Evolutionary conservation across 37 sponge, comb jelly and placozoan genomes (phyloP).

Genomic region (Bolinopsis microptera): DNA sequence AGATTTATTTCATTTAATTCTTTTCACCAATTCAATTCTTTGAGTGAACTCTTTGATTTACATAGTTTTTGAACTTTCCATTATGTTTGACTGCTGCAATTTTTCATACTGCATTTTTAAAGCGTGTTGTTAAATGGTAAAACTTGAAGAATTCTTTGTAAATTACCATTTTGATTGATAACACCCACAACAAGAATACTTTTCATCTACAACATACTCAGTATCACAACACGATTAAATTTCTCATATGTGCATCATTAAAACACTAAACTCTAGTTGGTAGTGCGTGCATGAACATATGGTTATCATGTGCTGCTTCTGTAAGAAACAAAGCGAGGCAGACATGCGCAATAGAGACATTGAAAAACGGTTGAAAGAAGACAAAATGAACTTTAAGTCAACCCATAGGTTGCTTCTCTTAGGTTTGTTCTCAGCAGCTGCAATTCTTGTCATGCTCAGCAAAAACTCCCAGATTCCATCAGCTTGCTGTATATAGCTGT

Average conservation of each 20-base stretch:
- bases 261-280: not conserved
- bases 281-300: not conserved
- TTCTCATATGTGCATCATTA: not conserved
- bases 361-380: slow-evolving; percentile 20
- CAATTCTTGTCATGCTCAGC: not conserved
- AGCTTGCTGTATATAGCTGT: not conserved
- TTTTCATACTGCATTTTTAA: too few relatives aligned
- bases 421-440: slow-evolving; percentile 45
- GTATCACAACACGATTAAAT: too few relatives aligned
- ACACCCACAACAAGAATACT: too few relatives aligned
- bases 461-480: not conserved
- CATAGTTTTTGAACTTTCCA: too few relatives aligned
- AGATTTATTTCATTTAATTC: too few relatives aligned
- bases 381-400: slow-evolving; percentile 57
- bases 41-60: too few relatives aligned
- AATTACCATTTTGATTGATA: too few relatives aligned
- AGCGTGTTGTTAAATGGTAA: too few relatives aligned
- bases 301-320: not conserved
- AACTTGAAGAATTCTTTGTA: too few relatives aligned
- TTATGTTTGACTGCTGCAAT: too few relatives aligned
- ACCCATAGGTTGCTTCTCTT: slow-evolving; percentile 46
- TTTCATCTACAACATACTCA: too few relatives aligned
- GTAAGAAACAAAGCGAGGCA: slow-evolving; percentile 6
- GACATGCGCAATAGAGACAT: slow-evolving; percentile 37
- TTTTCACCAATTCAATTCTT: too few relatives aligned